phyloP scores from a whole-genome alignment of 2,113 vertebrate genomes.

The Mirounga angustirostris region DNA sequence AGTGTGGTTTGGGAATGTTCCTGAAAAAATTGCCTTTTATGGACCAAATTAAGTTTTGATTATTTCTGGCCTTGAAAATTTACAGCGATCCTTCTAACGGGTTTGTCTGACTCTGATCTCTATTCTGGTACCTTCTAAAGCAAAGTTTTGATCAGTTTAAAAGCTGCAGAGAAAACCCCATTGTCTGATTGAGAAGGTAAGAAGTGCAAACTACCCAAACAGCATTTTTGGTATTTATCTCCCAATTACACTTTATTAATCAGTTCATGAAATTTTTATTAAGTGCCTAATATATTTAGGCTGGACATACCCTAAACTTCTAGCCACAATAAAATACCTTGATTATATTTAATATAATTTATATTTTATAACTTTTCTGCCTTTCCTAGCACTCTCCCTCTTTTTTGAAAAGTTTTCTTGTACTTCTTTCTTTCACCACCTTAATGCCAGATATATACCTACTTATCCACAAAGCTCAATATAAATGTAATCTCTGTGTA shows the following conservation, averaged over 20 bases:
- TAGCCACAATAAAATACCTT: background rate
- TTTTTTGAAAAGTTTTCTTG: background rate
- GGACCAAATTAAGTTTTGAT: background rate
- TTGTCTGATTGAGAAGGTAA: background rate
- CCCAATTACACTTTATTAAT: background rate
- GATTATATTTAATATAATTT: background rate
- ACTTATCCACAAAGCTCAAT: background rate
- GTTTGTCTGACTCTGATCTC: background rate
- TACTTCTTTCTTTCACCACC: background rate
- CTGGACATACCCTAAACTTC: background rate
- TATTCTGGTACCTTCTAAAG: background rate
- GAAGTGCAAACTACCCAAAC: background rate
- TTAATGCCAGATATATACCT: background rate
- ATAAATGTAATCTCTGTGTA: background rate
- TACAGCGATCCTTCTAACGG: background rate
- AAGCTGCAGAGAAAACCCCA: background rate
- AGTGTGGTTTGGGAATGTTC: background rate
- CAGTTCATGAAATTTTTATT: background rate
- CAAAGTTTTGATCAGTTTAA: background rate
- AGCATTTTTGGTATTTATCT: background rate
- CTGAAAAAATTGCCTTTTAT: background rate
- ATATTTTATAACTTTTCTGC: background rate
- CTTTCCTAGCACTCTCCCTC: background rate
- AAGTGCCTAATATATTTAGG: background rate
- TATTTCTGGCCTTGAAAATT: slow-evolving; percentile 8